Evolutionary conservation across 2,888 invertebrate genomes (phyloP), one percentile per base, ranked within the genome.

Genomic region (Villa cingulata): DNA sequence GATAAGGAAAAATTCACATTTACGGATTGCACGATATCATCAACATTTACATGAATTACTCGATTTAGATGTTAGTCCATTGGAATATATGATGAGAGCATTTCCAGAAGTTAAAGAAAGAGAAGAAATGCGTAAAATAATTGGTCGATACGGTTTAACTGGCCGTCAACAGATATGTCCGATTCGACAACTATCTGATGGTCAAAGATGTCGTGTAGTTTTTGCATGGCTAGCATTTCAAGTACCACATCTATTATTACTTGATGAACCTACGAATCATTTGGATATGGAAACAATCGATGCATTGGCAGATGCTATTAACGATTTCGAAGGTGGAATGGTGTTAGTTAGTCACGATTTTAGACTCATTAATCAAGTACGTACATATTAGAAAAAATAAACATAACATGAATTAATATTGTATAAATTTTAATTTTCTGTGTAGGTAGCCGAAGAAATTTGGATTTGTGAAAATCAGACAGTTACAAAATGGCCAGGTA

Each of bases 291-390:
- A 92, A 72, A 97, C 96, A 0, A 98, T 98, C 55, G 98, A 99
- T 71, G 91, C 97, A 0, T 74, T 98, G 48, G 98, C 90, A 2
- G 96, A 97, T 58, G 98, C 98, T 23, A 85, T 98, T 60, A 95
- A 91, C 65, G 91, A 94, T 62, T 98, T 95, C 65, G 91, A 94
- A 56, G 98, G 98, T 40, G 98, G 98, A 56, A 86, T 99, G 86
- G 90, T 99, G 54, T 80, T 99, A 20, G 98, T 99, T 60, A 95
- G 94, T 72, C 98, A 98, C 86, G 98, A 99, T 78, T 98, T 98
- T 77, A 78, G 98, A 68, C 82, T 98, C 46, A 98, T 98, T 54
- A 92, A 88, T 72, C 97, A 98, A 81, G 96, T 95, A 65, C 37
- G 27, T 14, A 19, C n/a, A 14, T 15, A 14, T 16, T 37, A 41